Conservation (phyloP, 2,797 vertebrate genomes). For the Sciurus carolinensis region DNA sequence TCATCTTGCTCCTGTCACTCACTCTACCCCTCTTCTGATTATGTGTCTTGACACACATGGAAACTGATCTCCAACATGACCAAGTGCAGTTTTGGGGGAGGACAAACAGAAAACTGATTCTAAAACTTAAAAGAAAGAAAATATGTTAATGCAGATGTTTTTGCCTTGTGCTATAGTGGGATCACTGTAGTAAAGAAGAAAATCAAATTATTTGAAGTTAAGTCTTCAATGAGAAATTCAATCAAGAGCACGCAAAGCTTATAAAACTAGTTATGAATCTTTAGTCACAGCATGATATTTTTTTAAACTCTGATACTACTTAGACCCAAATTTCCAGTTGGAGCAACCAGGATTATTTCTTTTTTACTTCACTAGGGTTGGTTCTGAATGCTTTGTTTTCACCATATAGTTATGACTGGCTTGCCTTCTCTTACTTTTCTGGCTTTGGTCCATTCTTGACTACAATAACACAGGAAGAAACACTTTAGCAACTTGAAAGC, state of each 20-base stretch:
- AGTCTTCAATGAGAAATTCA: neutral
- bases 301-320: neutral
- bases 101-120: neutral
- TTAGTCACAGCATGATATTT: neutral
- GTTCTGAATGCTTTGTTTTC: neutral
- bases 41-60: neutral
- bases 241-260: neutral
- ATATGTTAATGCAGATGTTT: neutral
- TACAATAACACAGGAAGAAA: neutral
- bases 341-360: neutral
- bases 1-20: neutral
- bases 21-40: neutral
- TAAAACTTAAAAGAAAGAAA: neutral
- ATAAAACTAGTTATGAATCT: neutral
- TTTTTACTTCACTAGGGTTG: neutral
- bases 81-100: neutral
- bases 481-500: neutral
- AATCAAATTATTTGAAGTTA: conserved; percentile 2
- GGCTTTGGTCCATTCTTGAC: neutral
- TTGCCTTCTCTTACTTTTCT: neutral
- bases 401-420: neutral
- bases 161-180: neutral
- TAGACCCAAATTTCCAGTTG: neutral
- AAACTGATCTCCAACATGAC: neutral
- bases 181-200: neutral